These are phyloP conservation scores for Acanthosepion pharaonis DNA, from an alignment of 2,888 invertebrate genomes.

Conservation along the genomic window DNA sequence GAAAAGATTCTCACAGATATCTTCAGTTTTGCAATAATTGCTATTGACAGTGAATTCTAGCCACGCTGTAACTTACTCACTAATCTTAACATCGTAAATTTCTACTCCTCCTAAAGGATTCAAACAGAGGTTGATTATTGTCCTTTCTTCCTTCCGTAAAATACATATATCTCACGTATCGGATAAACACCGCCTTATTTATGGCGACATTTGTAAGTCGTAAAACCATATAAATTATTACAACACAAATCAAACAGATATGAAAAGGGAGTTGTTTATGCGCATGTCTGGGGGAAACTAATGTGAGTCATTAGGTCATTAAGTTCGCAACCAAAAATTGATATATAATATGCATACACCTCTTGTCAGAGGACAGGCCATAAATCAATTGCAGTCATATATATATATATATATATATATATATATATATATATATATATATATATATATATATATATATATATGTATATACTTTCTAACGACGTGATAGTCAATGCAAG, in stretches of 20 bases:
- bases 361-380: no score
- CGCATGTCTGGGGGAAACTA: neutral
- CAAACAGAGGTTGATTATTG: neutral
- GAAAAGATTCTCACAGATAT: no score
- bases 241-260: conserved; percentile 9
- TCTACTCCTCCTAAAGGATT: neutral
- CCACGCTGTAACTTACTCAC: no score
- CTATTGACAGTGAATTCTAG: no score
- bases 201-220: conserved; percentile 4
- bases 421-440: neutral
- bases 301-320: neutral
- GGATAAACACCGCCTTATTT: neutral
- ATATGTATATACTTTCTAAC: no score
- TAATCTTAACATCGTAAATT: no score
- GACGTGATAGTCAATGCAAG: neutral
- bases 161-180: neutral
- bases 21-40: no score
- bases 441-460: neutral
- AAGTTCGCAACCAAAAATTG: neutral
- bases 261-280: neutral
- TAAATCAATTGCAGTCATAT: no score
- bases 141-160: neutral
- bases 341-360: no score
- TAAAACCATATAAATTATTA: neutral
- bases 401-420: neutral